These are phyloP conservation scores for Rhadina sibilatrix DNA, from an alignment of 2,113 vertebrate genomes.

Conservation along the genomic window DNA sequence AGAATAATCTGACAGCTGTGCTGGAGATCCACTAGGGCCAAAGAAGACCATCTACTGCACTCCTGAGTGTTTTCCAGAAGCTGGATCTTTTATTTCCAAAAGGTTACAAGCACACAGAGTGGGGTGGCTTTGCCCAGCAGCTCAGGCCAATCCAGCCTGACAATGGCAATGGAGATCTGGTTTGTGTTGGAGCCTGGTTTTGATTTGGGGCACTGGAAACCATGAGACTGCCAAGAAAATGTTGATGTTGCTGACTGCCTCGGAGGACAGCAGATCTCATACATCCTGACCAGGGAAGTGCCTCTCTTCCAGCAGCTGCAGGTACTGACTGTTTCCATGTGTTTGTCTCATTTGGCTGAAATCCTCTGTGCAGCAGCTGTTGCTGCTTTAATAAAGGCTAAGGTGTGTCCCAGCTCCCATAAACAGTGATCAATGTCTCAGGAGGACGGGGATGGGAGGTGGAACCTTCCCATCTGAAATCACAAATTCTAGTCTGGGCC, in stretches of 20 bases:
- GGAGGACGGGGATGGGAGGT: neutral
- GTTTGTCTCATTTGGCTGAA: neutral
- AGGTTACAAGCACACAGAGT: neutral
- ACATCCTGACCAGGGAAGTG: neutral
- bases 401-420: neutral
- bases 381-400: neutral
- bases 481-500: constrained; percentile 10
- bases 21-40: neutral
- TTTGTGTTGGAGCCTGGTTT: neutral
- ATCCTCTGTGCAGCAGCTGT: neutral
- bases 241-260: neutral
- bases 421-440: accelerated
- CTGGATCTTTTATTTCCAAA: neutral
- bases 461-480: neutral
- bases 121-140: neutral
- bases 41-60: neutral
- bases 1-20: neutral
- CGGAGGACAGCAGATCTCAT: neutral
- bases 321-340: neutral
- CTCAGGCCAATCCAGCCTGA: neutral
- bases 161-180: neutral
- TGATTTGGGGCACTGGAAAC: neutral
- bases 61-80: neutral
- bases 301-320: neutral
- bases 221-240: neutral